Evolutionary conservation across 2,888 invertebrate genomes (phyloP).

Genomic region (Thumatha senex): DNA sequence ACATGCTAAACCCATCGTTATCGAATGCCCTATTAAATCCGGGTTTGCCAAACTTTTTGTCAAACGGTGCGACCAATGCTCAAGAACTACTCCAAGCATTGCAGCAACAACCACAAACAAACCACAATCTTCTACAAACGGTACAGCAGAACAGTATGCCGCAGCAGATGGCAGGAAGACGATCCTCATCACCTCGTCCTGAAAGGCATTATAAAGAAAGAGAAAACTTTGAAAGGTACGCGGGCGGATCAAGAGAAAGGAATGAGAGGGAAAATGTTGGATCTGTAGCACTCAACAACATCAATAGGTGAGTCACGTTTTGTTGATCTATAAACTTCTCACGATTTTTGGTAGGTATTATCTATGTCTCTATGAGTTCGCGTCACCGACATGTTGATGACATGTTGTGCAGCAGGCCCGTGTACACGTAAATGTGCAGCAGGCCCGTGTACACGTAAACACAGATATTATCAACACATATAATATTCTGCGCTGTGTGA

Average conservation of each 20-base stretch:
- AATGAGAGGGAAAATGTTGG: slow-evolving; percentile 81
- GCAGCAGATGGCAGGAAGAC: slow-evolving; percentile 76
- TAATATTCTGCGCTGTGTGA: too few relatives aligned
- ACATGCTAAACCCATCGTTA: slow-evolving; percentile 84
- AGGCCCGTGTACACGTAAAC: too few relatives aligned
- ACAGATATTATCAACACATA: too few relatives aligned
- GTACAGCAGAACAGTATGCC: slow-evolving; percentile 77
- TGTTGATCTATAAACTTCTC: too few relatives aligned
- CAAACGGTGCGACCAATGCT: slow-evolving; percentile 86
- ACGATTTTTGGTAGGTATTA: too few relatives aligned
- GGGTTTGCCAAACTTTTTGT: slow-evolving; percentile 88
- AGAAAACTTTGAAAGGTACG: slow-evolving; percentile 73
- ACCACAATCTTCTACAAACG: slow-evolving; percentile 76
- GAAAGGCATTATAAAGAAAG: slow-evolving; percentile 79
- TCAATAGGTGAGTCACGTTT: slow-evolving; percentile 82
- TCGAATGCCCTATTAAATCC: slow-evolving; percentile 88
- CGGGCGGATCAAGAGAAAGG: slow-evolving; percentile 76
- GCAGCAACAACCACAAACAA: slow-evolving; percentile 84
- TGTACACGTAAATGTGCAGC: too few relatives aligned
- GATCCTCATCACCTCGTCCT: slow-evolving; percentile 73
- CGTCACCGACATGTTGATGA: too few relatives aligned
- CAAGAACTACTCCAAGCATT: slow-evolving; percentile 90
- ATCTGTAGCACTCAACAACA: slow-evolving; percentile 85
- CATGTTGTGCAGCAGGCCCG: too few relatives aligned
- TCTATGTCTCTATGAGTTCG: too few relatives aligned